Percentiles rank a stretch among this genome's conserved stretches.
These are phyloP conservation scores for Lithophane leautieri DNA, from an alignment of 2,888 invertebrate species.

Conservation along the genomic window DNA sequence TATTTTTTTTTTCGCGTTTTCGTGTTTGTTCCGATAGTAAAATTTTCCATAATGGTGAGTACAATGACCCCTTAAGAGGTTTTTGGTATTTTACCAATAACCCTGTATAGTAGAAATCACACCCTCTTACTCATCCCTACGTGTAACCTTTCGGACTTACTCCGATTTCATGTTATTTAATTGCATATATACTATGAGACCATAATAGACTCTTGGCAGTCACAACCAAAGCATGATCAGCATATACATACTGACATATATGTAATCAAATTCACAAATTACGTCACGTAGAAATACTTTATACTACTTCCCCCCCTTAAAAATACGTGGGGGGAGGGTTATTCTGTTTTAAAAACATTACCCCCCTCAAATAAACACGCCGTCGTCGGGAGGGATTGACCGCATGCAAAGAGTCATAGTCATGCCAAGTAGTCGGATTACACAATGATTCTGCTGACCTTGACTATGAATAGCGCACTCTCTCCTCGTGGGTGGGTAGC, in stretches of 20 bases:
- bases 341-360: neutral
- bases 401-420: conserved; percentile 1
- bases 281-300: neutral
- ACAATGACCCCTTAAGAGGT: too few species aligned
- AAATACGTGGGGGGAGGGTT: neutral
- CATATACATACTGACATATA: neutral
- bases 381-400: neutral
- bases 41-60: too few species aligned
- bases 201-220: conserved; percentile 30
- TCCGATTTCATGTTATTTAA: too few species aligned
- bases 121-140: neutral
- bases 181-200: neutral
- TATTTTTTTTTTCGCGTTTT: too few species aligned
- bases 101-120: neutral
- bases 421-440: conserved; percentile 45
- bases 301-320: too few species aligned
- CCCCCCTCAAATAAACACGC: neutral
- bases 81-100: too few species aligned
- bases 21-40: too few species aligned
- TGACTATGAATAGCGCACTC: conserved; percentile 49
- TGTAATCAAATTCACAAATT: conserved; percentile 1
- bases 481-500: conserved; percentile 21
- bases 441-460: conserved; percentile 31
- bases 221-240: conserved; percentile 23
- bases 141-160: too few species aligned